Evolutionary conservation across 2,888 invertebrate species (phyloP).

Genomic region (Hoplodrina ambigua): DNA sequence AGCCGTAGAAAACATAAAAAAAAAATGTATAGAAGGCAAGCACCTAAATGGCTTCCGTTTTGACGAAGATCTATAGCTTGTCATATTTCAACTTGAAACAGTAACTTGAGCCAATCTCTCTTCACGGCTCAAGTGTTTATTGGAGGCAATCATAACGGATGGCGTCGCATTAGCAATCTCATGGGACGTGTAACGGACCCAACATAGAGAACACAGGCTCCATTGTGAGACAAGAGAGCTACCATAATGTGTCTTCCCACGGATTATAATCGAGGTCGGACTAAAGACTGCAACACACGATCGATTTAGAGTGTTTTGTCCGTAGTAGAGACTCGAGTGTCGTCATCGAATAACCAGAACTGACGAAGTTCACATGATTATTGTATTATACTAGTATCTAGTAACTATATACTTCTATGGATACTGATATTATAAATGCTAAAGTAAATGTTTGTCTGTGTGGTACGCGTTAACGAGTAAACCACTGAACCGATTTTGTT

Average conservation of each 20-base stretch:
- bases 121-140: slow-evolving; percentile 53
- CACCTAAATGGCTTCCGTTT: slow-evolving; percentile 20
- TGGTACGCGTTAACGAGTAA: too few relatives aligned
- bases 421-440: too few relatives aligned
- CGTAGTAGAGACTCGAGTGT: slow-evolving; percentile 22
- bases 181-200: slow-evolving; percentile 61
- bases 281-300: slow-evolving; percentile 61
- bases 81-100: slow-evolving; percentile 32
- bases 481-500: too few relatives aligned
- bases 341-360: slow-evolving; percentile 28
- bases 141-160: slow-evolving; percentile 64
- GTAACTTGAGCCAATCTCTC: slow-evolving; percentile 38
- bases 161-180: slow-evolving; percentile 64
- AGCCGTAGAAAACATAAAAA: not conserved
- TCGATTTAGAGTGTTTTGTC: slow-evolving; percentile 44
- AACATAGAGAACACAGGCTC: slow-evolving; percentile 58
- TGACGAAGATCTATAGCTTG: slow-evolving; percentile 23
- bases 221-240: slow-evolving; percentile 68
- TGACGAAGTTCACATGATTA: slow-evolving; percentile 36
- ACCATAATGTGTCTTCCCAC: slow-evolving; percentile 78
- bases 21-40: not conserved
- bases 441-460: too few relatives aligned
- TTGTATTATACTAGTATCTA: slow-evolving; percentile 12
- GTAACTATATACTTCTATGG: too few relatives aligned
- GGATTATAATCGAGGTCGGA: slow-evolving; percentile 80